These are phyloP conservation scores for Noctua janthe DNA, from an alignment of 2,888 invertebrate genomes.

Conservation along the genomic window DNA sequence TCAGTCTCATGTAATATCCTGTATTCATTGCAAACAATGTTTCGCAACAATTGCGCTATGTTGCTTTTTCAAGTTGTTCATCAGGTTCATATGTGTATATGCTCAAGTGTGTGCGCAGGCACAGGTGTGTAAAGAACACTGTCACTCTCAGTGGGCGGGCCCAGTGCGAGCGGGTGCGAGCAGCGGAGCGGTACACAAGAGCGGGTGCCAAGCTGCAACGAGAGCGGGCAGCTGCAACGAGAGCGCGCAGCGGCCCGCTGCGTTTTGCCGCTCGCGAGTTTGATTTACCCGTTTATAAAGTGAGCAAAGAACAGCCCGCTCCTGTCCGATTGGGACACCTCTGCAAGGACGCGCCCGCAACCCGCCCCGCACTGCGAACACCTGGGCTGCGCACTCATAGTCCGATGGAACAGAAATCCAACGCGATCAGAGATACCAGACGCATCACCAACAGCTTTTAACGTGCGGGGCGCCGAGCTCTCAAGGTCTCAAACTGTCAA, in stretches of 20 bases:
- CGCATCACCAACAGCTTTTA: background rate
- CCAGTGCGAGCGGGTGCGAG: too few species aligned
- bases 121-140: background rate
- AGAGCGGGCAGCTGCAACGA: background rate
- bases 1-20: background rate
- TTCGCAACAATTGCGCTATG: background rate
- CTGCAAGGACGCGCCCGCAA: background rate
- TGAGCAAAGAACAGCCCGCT: background rate
- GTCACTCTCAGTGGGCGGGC: too few species aligned
- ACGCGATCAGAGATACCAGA: background rate
- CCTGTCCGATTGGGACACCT: background rate
- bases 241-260: background rate
- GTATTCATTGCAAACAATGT: constrained; percentile 4
- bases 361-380: background rate
- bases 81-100: background rate
- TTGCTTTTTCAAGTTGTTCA: background rate
- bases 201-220: background rate
- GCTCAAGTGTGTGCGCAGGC: background rate
- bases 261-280: background rate
- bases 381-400: background rate
- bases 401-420: background rate
- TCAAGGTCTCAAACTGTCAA: background rate
- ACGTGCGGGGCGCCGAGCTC: background rate
- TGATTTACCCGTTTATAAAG: background rate
- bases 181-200: background rate